Conservation (phyloP, 2,113 vertebrate genomes). For the Podocnemis expansa region DNA sequence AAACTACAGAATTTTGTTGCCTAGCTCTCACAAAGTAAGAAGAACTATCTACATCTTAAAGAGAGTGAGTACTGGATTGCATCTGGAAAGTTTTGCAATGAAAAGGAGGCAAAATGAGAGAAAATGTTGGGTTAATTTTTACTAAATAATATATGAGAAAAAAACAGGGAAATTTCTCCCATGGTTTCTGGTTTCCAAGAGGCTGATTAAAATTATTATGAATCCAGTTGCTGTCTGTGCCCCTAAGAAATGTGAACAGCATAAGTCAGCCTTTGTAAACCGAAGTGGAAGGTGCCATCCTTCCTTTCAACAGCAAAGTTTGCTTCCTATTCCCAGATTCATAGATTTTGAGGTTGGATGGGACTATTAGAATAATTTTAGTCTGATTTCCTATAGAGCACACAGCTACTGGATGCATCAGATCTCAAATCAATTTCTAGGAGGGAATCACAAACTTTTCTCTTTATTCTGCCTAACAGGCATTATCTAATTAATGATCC, state of each 20-base stretch:
- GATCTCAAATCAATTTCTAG: background rate
- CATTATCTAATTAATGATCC: background rate
- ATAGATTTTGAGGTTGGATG: background rate
- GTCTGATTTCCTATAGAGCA: background rate
- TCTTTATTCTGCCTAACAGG: background rate
- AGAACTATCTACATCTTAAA: background rate
- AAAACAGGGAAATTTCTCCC: background rate
- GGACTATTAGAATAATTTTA: background rate
- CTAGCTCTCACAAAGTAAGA: too few relatives aligned
- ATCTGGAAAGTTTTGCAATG: background rate
- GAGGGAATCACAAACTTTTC: background rate
- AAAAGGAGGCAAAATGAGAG: background rate
- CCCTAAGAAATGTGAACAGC: background rate
- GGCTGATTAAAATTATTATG: background rate
- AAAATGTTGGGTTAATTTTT: background rate
- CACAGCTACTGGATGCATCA: background rate
- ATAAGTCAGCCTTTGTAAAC: background rate
- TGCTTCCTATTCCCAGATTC: background rate
- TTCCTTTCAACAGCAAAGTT: background rate
- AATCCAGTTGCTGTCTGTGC: background rate
- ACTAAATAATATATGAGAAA: background rate
- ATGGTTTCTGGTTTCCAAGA: background rate
- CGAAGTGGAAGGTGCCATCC: background rate
- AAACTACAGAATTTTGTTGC: background rate
- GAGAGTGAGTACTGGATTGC: background rate